A percentile compares a stretch with the other conserved stretches of the same genome.
phyloP scores from a whole-genome alignment of 2,888 invertebrate species.

The Chaitophorus viminalis region DNA sequence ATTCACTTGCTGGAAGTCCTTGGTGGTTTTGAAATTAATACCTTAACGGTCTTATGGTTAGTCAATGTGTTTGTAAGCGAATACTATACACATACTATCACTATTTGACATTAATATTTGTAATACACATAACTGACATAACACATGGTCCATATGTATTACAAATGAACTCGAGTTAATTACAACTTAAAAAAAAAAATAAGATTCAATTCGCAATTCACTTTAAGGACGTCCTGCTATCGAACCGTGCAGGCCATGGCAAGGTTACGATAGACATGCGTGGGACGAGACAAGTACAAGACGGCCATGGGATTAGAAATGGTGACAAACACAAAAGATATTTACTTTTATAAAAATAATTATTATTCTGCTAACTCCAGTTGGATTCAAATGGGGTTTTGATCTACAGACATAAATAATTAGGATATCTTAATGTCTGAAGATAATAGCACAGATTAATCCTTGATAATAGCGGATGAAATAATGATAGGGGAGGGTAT shows the following conservation, averaged over 20 bases:
- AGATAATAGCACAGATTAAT: not conserved
- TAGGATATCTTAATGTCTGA: too few relatives aligned
- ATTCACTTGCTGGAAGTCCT: slow-evolving; percentile 16
- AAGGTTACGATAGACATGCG: slow-evolving; percentile 18
- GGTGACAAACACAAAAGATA: not conserved
- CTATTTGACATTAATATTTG: not conserved
- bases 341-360: not conserved
- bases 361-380: not conserved
- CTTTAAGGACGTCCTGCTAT: slow-evolving; percentile 13
- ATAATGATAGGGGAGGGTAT: not conserved
- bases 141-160: not conserved
- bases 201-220: not conserved
- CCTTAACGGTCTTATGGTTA: not conserved
- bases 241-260: not conserved
- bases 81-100: not conserved
- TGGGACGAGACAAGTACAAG: slow-evolving; percentile 1
- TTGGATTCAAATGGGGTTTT: not conserved
- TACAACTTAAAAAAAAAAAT: not conserved
- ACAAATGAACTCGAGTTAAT: not conserved
- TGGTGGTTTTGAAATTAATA: slow-evolving; percentile 30
- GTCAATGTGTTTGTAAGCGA: not conserved
- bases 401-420: too few relatives aligned
- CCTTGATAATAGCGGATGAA: not conserved
- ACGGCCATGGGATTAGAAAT: slow-evolving; percentile 32
- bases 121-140: not conserved